A percentile compares a stretch with the other conserved stretches of the same genome.
phyloP scores from a whole-genome alignment of 2,113 vertebrate genomes.

The Apodemus sylvaticus region DNA sequence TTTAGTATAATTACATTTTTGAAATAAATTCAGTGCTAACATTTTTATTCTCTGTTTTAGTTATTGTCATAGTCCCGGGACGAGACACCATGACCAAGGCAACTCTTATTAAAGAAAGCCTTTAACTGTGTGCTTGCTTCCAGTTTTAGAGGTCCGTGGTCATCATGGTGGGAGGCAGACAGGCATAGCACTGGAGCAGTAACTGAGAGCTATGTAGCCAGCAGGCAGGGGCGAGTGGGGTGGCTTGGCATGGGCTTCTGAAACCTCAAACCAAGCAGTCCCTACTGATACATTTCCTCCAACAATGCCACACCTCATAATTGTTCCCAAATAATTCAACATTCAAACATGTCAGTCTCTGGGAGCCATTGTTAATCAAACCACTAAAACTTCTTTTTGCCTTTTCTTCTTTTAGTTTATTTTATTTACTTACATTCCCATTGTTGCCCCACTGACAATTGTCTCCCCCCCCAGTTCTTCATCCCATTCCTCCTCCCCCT shows the following conservation, averaged over 20 bases:
- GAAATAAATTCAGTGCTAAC: slow-evolving; percentile 1
- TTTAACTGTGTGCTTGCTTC: not conserved
- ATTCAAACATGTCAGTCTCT: not conserved
- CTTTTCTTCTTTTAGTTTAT: not conserved
- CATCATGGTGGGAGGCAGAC: not conserved
- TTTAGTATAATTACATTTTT: not conserved
- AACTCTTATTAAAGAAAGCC: not conserved
- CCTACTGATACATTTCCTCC: not conserved
- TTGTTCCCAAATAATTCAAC: not conserved
- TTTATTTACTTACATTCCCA: too few species aligned
- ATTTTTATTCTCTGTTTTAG: not conserved
- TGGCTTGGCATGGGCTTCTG: not conserved
- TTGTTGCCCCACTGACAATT: too few species aligned
- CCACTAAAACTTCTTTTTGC: not conserved
- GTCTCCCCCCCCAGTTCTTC: too few species aligned
- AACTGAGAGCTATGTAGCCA: not conserved
- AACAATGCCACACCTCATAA: not conserved
- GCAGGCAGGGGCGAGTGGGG: too few species aligned
- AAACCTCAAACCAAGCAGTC: not conserved
- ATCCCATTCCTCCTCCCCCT: too few species aligned
- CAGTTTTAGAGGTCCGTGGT: not conserved
- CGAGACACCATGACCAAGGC: not conserved
- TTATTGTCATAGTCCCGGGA: not conserved
- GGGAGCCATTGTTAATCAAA: not conserved
- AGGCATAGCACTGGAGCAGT: not conserved